Evolutionary conservation across 1,140 invertebrate genomes (phyloP).

Genomic region (Mactra quadrangularis): DNA sequence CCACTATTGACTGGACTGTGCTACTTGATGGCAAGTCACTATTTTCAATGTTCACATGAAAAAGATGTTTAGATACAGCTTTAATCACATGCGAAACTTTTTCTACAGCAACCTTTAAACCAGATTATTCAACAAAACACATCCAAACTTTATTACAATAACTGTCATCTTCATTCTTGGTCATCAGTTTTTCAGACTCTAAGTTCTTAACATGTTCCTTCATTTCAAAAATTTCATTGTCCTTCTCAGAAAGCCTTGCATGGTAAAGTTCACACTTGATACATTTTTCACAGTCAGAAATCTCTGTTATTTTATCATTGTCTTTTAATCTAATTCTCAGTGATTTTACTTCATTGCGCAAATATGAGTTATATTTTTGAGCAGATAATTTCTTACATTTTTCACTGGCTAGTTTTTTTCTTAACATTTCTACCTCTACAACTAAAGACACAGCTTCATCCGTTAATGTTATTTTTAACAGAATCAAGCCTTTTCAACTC

Average conservation of each 20-base stretch:
- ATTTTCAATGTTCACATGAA: conserved; percentile 42
- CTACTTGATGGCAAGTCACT: conserved; percentile 21
- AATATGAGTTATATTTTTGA: not conserved
- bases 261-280: not conserved
- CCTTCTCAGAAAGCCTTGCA: not conserved
- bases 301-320: not conserved
- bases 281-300: not conserved
- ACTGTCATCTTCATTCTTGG: conserved; percentile 41
- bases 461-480: not conserved
- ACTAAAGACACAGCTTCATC: not conserved
- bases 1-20: conserved; percentile 34
- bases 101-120: conserved; percentile 51
- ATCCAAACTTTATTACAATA: conserved; percentile 36
- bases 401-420: not conserved
- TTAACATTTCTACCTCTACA: not conserved
- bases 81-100: conserved; percentile 60
- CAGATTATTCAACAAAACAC: conserved; percentile 3
- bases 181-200: not conserved
- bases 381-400: not conserved
- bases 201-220: not conserved
- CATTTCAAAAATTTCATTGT: not conserved
- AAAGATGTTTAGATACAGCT: conserved; percentile 49
- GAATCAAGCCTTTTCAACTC: not conserved
- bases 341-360: conserved; percentile 3
- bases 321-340: not conserved